Conservation (phyloP, 2,888 invertebrate genomes). For the Dendrolimus pini region DNA sequence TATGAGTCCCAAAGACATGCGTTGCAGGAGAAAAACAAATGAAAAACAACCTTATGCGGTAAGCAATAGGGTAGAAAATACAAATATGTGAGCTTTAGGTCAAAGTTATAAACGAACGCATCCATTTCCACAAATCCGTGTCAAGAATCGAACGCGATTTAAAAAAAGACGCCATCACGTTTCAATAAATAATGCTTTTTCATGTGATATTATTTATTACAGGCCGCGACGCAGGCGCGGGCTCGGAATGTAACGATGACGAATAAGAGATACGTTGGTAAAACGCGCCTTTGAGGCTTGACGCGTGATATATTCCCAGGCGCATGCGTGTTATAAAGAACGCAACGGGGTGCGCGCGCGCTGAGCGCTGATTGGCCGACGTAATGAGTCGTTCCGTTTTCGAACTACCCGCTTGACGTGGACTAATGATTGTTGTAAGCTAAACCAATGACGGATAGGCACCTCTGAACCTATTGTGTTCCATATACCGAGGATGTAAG, state of each 20-base stretch:
- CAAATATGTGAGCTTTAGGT: constrained; percentile 22
- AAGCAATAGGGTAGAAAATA: constrained; percentile 31
- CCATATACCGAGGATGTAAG: constrained; percentile 34
- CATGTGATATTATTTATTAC: constrained; percentile 64
- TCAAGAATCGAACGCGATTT: constrained; percentile 47
- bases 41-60: constrained; percentile 25
- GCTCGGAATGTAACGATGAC: constrained; percentile 61
- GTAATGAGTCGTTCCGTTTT: constrained; percentile 52
- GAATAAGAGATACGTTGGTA: constrained; percentile 70
- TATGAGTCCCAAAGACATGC: constrained; percentile 44
- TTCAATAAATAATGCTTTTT: constrained; percentile 58
- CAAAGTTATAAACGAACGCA: constrained; percentile 38
- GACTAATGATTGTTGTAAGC: constrained; percentile 56
- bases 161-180: constrained; percentile 39
- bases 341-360: constrained; percentile 66
- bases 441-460: constrained; percentile 70
- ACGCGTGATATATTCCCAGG: constrained; percentile 68
- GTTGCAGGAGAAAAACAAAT: constrained; percentile 37
- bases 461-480: constrained; percentile 66
- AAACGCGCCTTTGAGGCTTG: constrained; percentile 57
- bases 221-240: constrained; percentile 35
- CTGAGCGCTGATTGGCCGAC: constrained; percentile 56
- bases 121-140: constrained; percentile 67
- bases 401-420: constrained; percentile 45
- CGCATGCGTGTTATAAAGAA: constrained; percentile 62